Evolutionary conservation across 2,797 vertebrate genomes (phyloP), one percentile per base, ranked within the genome.

Genomic region (Hoplostethus mediterraneus): DNA sequence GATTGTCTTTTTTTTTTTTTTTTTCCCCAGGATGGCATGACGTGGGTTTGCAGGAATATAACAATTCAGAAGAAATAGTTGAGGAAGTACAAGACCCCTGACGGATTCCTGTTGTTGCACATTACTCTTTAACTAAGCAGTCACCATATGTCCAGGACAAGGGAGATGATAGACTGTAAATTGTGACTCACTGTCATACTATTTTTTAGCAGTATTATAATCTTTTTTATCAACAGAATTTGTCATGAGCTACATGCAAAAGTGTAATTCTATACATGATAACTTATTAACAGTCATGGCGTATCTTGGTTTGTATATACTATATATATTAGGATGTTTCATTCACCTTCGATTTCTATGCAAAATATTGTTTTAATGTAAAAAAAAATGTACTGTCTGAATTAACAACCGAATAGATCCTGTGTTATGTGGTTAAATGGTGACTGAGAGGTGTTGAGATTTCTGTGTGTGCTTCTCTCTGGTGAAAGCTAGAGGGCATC

Each of bases 31-130:
- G 95, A 95, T 33, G 95, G 94, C 57, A 95, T 95, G 94, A 90
- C 80, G 11, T 95, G 94, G 94, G 91, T 95, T 59, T 95, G 94
- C 86, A 93, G 89, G 84, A 94, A 95, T 76, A 91, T 94, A 71
- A 73, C 66, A 0, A 52, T 88, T 67, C 82, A 71, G 61, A 95
- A 92, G 86, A 95, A 91, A 88, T 94, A 67, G 88, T 11, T 12
- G 12, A 25, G 42, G 36, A 77, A 59, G 25, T 5, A 28, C 47
- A 66, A 71, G 7, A 61, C 55, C 52, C 0, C 0, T 44, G 63
- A 78, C 56, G 52, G 52, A 69, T 48, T 57, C 8, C 49, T 71
- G 17, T 53, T 71, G 17, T 53, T 73, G 73, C 79, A 86, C 84
- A 82, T 85, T 81, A 62, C 30, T 60, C 16, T 69, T 66, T 3